Percentiles rank a stretch among this genome's conserved stretches.
phyloP scores from a whole-genome alignment of 2,888 invertebrate species.

The Calameuta filiformis region DNA sequence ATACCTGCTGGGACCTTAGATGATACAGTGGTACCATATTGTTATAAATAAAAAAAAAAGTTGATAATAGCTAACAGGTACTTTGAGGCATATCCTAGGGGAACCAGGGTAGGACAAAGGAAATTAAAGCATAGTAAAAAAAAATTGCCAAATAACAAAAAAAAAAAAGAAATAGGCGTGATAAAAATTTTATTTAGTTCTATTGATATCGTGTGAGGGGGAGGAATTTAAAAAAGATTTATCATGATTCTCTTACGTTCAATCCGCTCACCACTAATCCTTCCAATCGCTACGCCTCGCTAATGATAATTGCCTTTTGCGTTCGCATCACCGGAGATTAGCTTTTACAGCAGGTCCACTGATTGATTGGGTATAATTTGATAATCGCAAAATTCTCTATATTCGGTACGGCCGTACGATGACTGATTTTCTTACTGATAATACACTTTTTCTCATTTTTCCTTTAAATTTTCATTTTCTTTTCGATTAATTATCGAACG shows the following conservation, averaged over 20 bases:
- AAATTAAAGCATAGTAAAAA: too few species aligned
- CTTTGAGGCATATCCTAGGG: too few species aligned
- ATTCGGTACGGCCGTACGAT: background rate
- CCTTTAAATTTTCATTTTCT: background rate
- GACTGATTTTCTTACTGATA: background rate
- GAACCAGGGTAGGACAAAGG: too few species aligned
- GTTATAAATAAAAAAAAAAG: too few species aligned
- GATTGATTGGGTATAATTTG: background rate
- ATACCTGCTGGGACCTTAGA: background rate
- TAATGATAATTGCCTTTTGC: background rate
- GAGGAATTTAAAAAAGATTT: background rate
- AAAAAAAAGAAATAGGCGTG: too few species aligned
- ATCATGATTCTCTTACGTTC: background rate
- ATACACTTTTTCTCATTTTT: background rate
- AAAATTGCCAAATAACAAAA: too few species aligned
- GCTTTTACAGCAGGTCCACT: background rate
- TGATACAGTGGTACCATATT: background rate
- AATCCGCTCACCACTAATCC: background rate
- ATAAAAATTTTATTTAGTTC: too few species aligned
- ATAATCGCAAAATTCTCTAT: background rate
- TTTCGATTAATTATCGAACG: background rate
- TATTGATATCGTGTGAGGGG: background rate
- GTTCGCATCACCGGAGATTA: background rate
- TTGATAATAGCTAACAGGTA: too few species aligned
- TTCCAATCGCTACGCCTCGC: background rate